Conservation (phyloP, 92 coral and sea anemone species). For the Parazoanthus atlanticus region DNA sequence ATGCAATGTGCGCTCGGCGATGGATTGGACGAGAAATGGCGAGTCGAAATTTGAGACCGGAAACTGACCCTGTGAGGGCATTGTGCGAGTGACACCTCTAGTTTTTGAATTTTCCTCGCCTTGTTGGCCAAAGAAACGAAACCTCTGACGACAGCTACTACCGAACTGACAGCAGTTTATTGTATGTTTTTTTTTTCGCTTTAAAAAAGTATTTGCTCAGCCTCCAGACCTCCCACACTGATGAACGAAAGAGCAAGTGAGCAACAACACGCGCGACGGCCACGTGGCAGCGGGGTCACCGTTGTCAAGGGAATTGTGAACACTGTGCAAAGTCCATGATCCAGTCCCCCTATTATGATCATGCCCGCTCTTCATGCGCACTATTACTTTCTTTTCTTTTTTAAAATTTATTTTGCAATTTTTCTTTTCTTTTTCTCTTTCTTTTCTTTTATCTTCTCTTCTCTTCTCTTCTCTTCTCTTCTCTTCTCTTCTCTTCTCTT, state of each 20-base stretch:
- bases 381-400: no score
- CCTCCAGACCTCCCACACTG: slow-evolving; percentile 23
- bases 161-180: not conserved
- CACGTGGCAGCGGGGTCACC: slow-evolving; percentile 1
- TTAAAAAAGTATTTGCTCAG: not conserved
- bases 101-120: not conserved
- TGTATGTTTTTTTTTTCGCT: not conserved
- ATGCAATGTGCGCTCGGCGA: slow-evolving; percentile 9
- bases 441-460: no score
- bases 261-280: not conserved
- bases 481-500: no score
- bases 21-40: slow-evolving; percentile 18
- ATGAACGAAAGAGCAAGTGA: not conserved
- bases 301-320: not conserved
- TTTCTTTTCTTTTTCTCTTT: no score
- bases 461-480: no score
- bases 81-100: not conserved
- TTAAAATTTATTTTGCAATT: no score
- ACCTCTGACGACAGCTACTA: not conserved
- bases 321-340: slow-evolving; percentile 3
- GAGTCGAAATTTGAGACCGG: slow-evolving; percentile 39
- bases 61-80: not conserved
- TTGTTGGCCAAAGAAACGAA: not conserved
- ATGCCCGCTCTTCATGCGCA: not conserved
- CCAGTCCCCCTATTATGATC: not conserved